Evolutionary conservation across 2,113 vertebrate genomes (phyloP).

Genomic region (Thamnaconus septentrionalis): DNA sequence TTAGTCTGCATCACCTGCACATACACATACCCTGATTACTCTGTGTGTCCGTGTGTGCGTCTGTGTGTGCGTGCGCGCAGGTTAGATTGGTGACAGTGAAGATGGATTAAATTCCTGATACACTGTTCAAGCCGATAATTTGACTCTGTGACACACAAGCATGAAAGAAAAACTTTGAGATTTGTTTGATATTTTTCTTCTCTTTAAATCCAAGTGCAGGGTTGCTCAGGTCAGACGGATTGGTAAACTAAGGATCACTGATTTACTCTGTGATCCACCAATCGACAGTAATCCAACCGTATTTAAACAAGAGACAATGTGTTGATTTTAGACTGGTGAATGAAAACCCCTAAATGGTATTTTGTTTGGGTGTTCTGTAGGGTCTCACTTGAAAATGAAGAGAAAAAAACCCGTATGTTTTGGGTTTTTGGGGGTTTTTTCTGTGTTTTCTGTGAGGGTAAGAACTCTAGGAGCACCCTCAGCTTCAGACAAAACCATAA

Average conservation of each 20-base stretch:
- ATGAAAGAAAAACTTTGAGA: too few species aligned
- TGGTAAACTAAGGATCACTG: constrained; percentile 10
- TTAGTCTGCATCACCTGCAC: not conserved
- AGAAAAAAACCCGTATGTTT: too few species aligned
- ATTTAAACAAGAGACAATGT: not conserved
- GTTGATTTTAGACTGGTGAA: constrained; percentile 15
- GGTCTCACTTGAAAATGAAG: too few species aligned
- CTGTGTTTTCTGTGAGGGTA: too few species aligned
- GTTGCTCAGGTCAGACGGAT: not conserved
- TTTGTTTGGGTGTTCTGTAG: not conserved
- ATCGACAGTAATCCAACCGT: constrained; percentile 23
- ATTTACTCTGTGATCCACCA: constrained; percentile 27
- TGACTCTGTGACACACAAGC: not conserved
- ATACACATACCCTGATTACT: not conserved
- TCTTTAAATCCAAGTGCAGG: too few species aligned
- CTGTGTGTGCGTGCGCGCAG: constrained; percentile 11
- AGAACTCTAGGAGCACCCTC: too few species aligned
- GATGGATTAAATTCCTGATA: constrained; percentile 23
- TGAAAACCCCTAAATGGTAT: constrained; percentile 5
- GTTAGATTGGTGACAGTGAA: constrained; percentile 5
- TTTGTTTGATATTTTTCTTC: too few species aligned
- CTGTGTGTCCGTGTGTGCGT: constrained; percentile 6
- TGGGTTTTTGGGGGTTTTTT: too few species aligned
- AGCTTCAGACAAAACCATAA: too few species aligned
- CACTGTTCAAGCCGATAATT: constrained; percentile 24